A percentile compares a stretch with the other conserved stretches of the same genome.
phyloP scores from a whole-genome alignment of 2,113 vertebrate genomes.

The Prinia subflava region DNA sequence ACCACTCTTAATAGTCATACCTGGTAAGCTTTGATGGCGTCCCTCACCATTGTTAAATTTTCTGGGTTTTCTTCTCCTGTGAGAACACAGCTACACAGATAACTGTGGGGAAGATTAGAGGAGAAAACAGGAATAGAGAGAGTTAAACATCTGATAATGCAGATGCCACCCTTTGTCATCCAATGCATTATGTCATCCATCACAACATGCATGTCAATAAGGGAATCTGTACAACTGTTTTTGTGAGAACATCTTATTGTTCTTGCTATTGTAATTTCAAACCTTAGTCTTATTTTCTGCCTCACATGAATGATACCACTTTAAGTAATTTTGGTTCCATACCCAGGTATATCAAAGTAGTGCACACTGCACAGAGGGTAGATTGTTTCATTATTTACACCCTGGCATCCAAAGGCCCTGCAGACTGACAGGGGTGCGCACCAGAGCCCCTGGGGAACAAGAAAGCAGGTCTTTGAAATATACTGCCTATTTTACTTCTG shows the following conservation, averaged over 20 bases:
- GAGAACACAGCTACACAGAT: slow-evolving; percentile 82
- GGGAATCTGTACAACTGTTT: background rate
- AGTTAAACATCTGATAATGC: background rate
- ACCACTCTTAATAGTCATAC: slow-evolving; percentile 58
- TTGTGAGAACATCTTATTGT: background rate
- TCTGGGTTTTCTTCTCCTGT: slow-evolving; percentile 71
- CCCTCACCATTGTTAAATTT: slow-evolving; percentile 72
- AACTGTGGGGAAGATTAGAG: slow-evolving; percentile 56
- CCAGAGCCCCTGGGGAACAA: background rate
- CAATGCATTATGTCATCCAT: no score
- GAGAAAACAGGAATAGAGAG: background rate
- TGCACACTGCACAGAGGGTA: no score
- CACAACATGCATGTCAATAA: background rate
- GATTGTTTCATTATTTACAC: background rate
- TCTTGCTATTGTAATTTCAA: background rate
- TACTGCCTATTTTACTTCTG: background rate
- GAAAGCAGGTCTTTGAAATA: background rate
- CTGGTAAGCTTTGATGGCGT: slow-evolving; percentile 79
- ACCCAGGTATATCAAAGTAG: background rate
- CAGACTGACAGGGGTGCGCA: background rate
- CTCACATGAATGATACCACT: background rate
- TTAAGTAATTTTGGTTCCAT: background rate
- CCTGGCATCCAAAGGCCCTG: background rate
- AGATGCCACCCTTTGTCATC: background rate
- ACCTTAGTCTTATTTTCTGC: background rate